Evolutionary conservation across 2,113 vertebrate species (phyloP), one percentile per base, ranked within the genome.

Genomic region (Lamprologus lemairii): DNA sequence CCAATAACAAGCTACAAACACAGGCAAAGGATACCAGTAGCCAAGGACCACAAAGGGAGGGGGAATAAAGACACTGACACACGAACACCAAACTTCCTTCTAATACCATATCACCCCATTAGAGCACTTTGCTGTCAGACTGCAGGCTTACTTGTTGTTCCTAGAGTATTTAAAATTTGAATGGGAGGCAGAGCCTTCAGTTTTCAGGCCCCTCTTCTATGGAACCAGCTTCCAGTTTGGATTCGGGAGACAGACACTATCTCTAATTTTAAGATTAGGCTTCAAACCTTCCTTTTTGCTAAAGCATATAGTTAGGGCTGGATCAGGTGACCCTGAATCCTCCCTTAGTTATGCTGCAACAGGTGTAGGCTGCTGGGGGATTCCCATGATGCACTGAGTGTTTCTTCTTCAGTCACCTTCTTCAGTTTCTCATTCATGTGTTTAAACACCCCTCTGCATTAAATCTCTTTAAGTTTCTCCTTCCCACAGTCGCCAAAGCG

Each of bases 321-420:
- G 3, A 60, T 0, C 1, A 19, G 28, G 5, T 0, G 1, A 7
- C 28, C 2, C 28, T 19, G 8, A 33, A 33, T 33, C 57, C 28
- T 60, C 28, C 16, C 3, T 60, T 60, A 60, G 16, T 33, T 60
- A 60, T 33, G 58, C 58, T 60, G 57, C 28, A 60, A 33, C 3
- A 60, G 57, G 16, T 19, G 28, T 19, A 60, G 57, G 9, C 57
- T 60, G 16, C 57, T 31, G 13, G 13, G 13, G 0, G 4, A 58
- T 28, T 31, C 55, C 55, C 55, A 58, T 31, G 26, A 33, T 60
- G 58, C 58, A 33, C 4, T 33, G 28, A 11, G 16, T 19, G 9
- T 63, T 33, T 63, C 28, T 63, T 11, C 58, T 63, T 63, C 58
- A 33, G 5, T 33, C 57, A 33, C 16, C 16, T 33, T 58, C 55